Evolutionary conservation across 2,113 vertebrate genomes (phyloP).

Genomic region (Cyprinodon brontotheroides): DNA sequence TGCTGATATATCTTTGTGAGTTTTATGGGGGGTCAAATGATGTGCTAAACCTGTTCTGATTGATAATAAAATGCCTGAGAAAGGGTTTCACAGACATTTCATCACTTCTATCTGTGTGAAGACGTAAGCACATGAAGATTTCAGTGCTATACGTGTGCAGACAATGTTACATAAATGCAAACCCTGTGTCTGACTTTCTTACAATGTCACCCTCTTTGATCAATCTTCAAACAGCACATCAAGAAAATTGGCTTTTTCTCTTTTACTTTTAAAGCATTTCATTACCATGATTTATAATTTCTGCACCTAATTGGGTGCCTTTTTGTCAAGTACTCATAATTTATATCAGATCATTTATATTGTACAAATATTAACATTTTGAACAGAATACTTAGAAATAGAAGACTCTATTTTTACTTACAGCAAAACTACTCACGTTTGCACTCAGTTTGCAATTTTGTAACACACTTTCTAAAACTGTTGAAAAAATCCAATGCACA

Average conservation of each 20-base stretch:
- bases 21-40: slow-evolving; percentile 24
- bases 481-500: no score
- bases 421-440: no score
- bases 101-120: slow-evolving; percentile 56
- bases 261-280: slow-evolving; percentile 5
- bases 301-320: not conserved
- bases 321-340: not conserved
- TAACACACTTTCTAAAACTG: no score
- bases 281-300: slow-evolving; percentile 17
- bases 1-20: not conserved
- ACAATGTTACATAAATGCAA: slow-evolving; percentile 3
- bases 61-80: slow-evolving; percentile 57
- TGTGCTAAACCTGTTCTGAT: slow-evolving; percentile 40
- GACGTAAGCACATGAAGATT: not conserved
- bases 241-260: slow-evolving; percentile 5
- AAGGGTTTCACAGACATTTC: slow-evolving; percentile 66
- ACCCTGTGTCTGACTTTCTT: slow-evolving; percentile 7
- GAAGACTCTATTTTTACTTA: no score
- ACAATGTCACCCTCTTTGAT: slow-evolving; percentile 13
- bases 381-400: no score
- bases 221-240: slow-evolving; percentile 13
- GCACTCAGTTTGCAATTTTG: no score
- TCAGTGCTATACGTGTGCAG: slow-evolving; percentile 4
- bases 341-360: not conserved
- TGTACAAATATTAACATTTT: not conserved